These are phyloP conservation scores for Pelagia noctiluca DNA, from an alignment of 30 jellyfish, hydroid and myxozoan genomes.

Conservation along the genomic window DNA sequence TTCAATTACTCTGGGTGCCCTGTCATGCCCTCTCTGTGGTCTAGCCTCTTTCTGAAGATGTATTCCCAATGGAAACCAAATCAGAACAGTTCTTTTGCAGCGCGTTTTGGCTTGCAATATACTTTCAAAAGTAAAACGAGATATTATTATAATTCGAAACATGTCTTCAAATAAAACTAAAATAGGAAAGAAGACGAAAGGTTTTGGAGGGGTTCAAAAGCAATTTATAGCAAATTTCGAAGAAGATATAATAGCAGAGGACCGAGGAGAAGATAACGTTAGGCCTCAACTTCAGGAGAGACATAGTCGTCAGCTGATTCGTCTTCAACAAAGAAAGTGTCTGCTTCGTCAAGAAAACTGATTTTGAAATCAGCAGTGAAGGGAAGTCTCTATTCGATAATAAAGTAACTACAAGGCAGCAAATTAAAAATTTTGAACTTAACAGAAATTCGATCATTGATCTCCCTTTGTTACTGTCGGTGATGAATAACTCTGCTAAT, in stretches of 20 bases:
- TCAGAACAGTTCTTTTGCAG: too few relatives aligned
- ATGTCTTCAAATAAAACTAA: too few relatives aligned
- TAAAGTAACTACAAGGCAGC: conserved; percentile 3
- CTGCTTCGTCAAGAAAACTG: background rate
- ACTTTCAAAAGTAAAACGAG: too few relatives aligned
- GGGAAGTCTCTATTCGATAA: background rate
- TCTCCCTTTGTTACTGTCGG: conserved; percentile 3
- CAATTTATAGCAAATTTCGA: background rate
- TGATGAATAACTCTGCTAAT: conserved; percentile 1
- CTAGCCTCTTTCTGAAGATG: too few relatives aligned
- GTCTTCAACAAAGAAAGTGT: background rate
- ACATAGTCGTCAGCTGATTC: too few relatives aligned
- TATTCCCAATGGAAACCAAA: too few relatives aligned
- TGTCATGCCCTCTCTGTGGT: too few relatives aligned
- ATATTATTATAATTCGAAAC: too few relatives aligned
- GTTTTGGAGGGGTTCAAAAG: background rate
- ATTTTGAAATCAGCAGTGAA: background rate
- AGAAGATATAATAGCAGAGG: too few relatives aligned
- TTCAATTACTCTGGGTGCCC: too few relatives aligned
- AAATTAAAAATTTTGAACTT: background rate
- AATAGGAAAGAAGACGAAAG: background rate
- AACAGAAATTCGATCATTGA: conserved; percentile 2
- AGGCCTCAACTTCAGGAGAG: background rate
- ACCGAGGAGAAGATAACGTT: background rate
- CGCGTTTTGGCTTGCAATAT: too few relatives aligned